Evolutionary conservation across 2,888 invertebrate genomes (phyloP).

Genomic region (Mythimna pallens): DNA sequence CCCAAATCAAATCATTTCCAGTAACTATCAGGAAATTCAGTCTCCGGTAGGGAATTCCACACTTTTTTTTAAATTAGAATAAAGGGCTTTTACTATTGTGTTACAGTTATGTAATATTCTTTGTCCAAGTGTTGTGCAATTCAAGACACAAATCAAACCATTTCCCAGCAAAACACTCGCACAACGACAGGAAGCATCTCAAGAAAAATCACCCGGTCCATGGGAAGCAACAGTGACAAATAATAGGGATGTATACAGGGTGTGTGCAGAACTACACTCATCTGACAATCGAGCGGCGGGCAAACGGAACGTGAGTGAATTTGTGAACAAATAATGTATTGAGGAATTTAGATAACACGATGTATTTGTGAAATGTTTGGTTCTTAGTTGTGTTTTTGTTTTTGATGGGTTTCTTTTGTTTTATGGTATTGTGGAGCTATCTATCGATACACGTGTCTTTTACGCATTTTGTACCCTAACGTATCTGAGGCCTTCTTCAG

Average conservation of each 20-base stretch:
- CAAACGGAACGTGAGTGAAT: slow-evolving; percentile 60
- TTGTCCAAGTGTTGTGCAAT: neutral
- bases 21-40: too few species aligned
- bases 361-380: slow-evolving; percentile 30
- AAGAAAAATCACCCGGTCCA: slow-evolving; percentile 64
- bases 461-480: too few species aligned
- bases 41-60: too few species aligned
- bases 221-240: slow-evolving; percentile 64
- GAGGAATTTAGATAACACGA: slow-evolving; percentile 19
- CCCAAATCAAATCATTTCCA: too few species aligned
- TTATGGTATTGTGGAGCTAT: neutral
- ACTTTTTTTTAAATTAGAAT: too few species aligned
- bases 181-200: slow-evolving; percentile 28
- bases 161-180: slow-evolving; percentile 15
- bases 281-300: slow-evolving; percentile 52
- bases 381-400: slow-evolving; percentile 9
- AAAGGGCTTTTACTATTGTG: too few species aligned
- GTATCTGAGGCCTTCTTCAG: too few species aligned
- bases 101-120: neutral
- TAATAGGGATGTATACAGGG: slow-evolving; percentile 50
- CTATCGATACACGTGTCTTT: neutral
- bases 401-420: neutral
- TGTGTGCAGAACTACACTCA: slow-evolving; percentile 52
- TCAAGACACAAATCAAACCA: slow-evolving; percentile 46
- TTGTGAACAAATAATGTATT: slow-evolving; percentile 51